A percentile compares a stretch with the other conserved stretches of the same genome.
phyloP scores from a whole-genome alignment of 2,888 invertebrate species.

The Drosophila borealis region DNA sequence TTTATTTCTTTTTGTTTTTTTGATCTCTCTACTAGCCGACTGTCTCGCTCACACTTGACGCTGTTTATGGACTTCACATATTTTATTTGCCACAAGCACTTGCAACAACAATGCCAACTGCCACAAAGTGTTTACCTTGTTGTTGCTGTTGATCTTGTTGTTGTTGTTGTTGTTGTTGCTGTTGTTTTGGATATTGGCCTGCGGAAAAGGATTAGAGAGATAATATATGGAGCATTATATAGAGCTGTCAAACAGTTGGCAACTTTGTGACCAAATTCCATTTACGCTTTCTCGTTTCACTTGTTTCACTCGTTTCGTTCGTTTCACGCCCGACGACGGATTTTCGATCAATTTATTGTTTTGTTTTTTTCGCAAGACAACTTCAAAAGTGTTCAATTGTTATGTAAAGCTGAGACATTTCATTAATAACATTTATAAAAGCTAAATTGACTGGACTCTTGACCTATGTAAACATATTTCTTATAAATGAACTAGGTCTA shows the following conservation, averaged over 20 bases:
- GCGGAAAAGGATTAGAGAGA: conserved; percentile 29
- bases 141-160: not conserved
- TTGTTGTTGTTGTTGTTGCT: conserved; percentile 6
- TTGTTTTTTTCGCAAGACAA: not conserved
- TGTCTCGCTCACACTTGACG: conserved; percentile 1
- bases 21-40: not conserved
- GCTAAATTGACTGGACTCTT: too few relatives aligned
- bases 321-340: conserved; percentile 5
- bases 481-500: too few relatives aligned
- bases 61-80: conserved; percentile 43
- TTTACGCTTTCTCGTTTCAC: conserved; percentile 34
- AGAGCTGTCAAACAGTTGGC: conserved; percentile 21
- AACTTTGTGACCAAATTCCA: conserved; percentile 32
- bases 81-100: conserved; percentile 37
- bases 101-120: conserved; percentile 30
- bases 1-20: too few relatives aligned
- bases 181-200: conserved; percentile 18
- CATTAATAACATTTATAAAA: too few relatives aligned
- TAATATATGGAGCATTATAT: conserved; percentile 26
- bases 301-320: conserved; percentile 1
- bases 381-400: too few relatives aligned
- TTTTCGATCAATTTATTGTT: conserved; percentile 7
- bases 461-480: too few relatives aligned
- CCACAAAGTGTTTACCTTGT: too few relatives aligned
- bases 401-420: too few relatives aligned